Conservation (phyloP, 1,140 invertebrate genomes). For the Lepeophtheirus salmonis region DNA sequence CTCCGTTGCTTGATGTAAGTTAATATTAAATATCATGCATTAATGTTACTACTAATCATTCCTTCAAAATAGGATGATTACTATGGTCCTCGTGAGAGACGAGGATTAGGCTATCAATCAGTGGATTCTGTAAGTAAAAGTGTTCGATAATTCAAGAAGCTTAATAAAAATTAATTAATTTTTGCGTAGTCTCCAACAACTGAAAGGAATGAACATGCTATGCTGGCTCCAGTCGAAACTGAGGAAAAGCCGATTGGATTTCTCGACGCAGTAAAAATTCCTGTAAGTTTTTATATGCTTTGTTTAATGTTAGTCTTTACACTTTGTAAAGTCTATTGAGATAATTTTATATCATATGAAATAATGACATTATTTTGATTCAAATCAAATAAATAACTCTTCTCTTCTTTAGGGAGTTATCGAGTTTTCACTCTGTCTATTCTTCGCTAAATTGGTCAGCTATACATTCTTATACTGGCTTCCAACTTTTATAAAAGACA, state of each 20-base stretch:
- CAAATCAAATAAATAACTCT: constrained; percentile 16
- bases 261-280: constrained; percentile 52
- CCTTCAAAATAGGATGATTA: not conserved
- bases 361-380: too few relatives aligned
- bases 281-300: constrained; percentile 31
- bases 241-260: constrained; percentile 46
- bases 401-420: constrained; percentile 50
- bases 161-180: too few relatives aligned
- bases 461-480: constrained; percentile 96
- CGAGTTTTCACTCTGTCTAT: constrained; percentile 79
- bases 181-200: too few relatives aligned
- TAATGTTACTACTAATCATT: too few relatives aligned
- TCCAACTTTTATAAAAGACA: constrained; percentile 63
- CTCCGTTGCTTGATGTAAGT: not conserved
- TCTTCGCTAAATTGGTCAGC: constrained; percentile 91
- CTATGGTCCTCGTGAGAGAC: not conserved
- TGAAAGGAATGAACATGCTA: not conserved
- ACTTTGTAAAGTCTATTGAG: too few relatives aligned
- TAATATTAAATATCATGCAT: not conserved
- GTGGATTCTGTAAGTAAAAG: not conserved
- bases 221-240: constrained; percentile 3
- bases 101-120: not conserved
- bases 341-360: too few relatives aligned
- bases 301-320: too few relatives aligned
- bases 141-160: not conserved